phyloP scores from a whole-genome alignment of 2,113 vertebrate genomes.

The Pygoscelis antarcticus region DNA sequence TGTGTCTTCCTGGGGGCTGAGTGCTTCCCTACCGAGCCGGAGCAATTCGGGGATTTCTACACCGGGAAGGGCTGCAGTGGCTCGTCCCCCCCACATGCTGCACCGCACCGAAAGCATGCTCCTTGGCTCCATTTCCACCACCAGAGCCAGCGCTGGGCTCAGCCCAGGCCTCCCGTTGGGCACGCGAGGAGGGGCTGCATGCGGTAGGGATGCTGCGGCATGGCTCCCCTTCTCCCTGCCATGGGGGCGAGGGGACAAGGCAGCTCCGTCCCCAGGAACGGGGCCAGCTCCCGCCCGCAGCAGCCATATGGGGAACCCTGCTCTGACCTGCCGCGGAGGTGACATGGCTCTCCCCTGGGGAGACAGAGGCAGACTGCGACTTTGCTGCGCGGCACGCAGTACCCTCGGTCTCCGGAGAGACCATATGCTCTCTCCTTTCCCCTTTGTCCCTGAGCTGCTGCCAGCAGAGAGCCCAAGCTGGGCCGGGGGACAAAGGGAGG shows the following conservation, averaged over 20 bases:
- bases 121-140: background rate
- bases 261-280: background rate
- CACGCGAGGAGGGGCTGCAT: accelerated
- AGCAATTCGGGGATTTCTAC: no score
- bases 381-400: background rate
- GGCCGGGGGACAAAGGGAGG: background rate
- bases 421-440: constrained; percentile 11
- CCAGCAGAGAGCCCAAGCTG: background rate
- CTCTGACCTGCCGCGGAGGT: background rate
- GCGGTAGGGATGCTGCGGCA: background rate
- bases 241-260: background rate
- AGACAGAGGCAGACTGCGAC: background rate
- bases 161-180: background rate
- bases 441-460: background rate
- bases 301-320: constrained; percentile 37
- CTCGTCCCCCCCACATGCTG: background rate
- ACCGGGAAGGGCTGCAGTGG: background rate
- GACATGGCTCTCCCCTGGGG: background rate
- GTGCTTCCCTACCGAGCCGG: accelerated
- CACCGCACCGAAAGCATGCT: background rate
- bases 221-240: background rate
- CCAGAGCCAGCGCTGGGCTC: background rate
- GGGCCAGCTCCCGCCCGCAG: background rate
- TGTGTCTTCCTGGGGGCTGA: background rate
- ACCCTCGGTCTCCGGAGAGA: background rate